Evolutionary conservation across 2,797 vertebrate species (phyloP).

Genomic region (Chloroceryle inda): DNA sequence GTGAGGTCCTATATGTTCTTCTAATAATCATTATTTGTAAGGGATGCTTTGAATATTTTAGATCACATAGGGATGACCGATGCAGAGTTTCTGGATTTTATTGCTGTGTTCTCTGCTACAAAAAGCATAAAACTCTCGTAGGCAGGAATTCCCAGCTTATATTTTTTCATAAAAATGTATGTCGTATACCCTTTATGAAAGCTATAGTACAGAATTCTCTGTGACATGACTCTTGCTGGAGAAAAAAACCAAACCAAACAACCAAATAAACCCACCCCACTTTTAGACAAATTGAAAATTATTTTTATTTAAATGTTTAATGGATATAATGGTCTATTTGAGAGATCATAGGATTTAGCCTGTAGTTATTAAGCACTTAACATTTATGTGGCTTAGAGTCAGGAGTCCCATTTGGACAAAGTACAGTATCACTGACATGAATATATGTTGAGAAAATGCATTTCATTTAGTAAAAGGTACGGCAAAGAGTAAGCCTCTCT

Average conservation of each 20-base stretch:
- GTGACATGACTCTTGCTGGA: background rate
- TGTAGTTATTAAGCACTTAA: slow-evolving; percentile 18
- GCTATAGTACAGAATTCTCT: background rate
- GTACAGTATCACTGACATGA: background rate
- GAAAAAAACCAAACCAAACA: background rate
- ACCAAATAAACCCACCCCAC: background rate
- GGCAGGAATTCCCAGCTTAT: background rate
- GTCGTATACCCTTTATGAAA: background rate
- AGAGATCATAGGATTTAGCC: background rate
- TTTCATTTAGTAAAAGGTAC: background rate
- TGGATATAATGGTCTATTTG: background rate
- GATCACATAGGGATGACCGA: background rate
- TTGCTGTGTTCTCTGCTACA: background rate
- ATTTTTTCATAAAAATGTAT: background rate
- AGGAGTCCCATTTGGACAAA: slow-evolving; percentile 21
- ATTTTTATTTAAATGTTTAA: slow-evolving; percentile 14
- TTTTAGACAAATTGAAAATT: background rate
- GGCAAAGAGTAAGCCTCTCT: background rate
- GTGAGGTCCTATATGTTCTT: background rate
- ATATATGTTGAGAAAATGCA: background rate
- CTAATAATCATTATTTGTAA: background rate
- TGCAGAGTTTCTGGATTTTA: background rate
- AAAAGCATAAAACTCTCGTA: background rate
- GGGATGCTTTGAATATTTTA: background rate
- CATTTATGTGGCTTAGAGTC: background rate